These are phyloP conservation scores for Lepisosteus oculatus DNA, from an alignment of 2,113 vertebrate species.

Conservation along the genomic window DNA sequence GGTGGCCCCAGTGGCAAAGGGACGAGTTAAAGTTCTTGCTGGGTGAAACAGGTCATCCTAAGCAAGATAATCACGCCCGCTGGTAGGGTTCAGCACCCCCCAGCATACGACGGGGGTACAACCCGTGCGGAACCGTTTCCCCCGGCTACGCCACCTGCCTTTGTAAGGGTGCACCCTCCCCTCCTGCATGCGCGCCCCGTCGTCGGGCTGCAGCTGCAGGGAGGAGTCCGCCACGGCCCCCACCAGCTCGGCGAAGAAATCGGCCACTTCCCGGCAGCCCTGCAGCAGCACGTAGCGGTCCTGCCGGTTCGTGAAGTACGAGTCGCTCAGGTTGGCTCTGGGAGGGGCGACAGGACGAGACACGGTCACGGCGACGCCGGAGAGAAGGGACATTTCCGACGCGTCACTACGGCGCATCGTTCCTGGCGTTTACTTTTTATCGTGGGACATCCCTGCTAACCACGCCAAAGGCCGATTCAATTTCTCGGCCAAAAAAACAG, in stretches of 20 bases:
- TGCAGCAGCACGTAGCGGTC: slow-evolving; percentile 92
- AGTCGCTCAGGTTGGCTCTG: slow-evolving; percentile 94
- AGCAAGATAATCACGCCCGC: too few relatives aligned
- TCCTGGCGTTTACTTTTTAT: too few relatives aligned
- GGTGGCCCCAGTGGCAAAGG: too few relatives aligned
- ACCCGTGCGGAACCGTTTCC: too few relatives aligned
- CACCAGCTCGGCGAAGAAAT: slow-evolving; percentile 91
- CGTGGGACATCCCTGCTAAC: too few relatives aligned
- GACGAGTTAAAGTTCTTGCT: too few relatives aligned
- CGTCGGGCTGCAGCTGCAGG: slow-evolving; percentile 79
- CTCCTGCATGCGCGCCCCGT: slow-evolving; percentile 77
- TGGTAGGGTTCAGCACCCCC: too few relatives aligned
- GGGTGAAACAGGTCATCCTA: too few relatives aligned
- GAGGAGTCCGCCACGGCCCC: slow-evolving; percentile 84
- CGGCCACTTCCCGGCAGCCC: slow-evolving; percentile 80
- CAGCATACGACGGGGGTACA: too few relatives aligned
- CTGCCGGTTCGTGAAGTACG: slow-evolving; percentile 96
- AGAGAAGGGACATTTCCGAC: background rate
- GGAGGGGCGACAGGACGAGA: background rate
- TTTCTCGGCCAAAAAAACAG: too few relatives aligned
- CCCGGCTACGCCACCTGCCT: slow-evolving; percentile 56
- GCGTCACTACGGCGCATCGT: too few relatives aligned
- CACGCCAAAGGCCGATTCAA: too few relatives aligned
- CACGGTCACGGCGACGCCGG: background rate
- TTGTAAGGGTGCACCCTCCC: slow-evolving; percentile 91